Evolutionary conservation across 2,888 invertebrate genomes (phyloP).

Genomic region (Aphodius sticticus): DNA sequence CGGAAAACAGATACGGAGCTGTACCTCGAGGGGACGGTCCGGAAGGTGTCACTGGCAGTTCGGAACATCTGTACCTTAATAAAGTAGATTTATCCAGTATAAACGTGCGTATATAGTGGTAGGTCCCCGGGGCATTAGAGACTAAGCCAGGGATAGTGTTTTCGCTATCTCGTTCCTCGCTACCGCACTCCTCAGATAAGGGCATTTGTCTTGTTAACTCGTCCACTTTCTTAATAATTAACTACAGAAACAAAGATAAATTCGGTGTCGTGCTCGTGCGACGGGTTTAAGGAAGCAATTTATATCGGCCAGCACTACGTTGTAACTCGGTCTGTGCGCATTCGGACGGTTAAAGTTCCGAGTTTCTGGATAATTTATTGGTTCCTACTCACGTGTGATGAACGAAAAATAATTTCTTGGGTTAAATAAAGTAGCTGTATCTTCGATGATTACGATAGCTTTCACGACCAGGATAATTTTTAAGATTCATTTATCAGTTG

Average conservation of each 20-base stretch:
- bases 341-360: slow-evolving; percentile 6
- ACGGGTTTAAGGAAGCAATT: slow-evolving; percentile 31
- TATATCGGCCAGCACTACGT: slow-evolving; percentile 18
- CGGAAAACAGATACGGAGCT: not conserved
- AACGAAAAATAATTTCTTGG: not conserved
- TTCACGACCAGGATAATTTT: too few relatives aligned
- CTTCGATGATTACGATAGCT: too few relatives aligned
- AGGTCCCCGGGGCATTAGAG: slow-evolving; percentile 18
- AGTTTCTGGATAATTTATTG: slow-evolving; percentile 13
- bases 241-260: slow-evolving; percentile 34
- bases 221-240: slow-evolving; percentile 35
- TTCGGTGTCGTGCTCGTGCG: slow-evolving; percentile 29
- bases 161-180: slow-evolving; percentile 14
- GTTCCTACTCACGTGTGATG: not conserved
- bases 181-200: slow-evolving; percentile 14
- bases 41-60: slow-evolving; percentile 19
- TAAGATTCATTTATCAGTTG: too few relatives aligned
- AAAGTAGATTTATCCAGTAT: slow-evolving; percentile 30
- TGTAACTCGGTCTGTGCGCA: slow-evolving; percentile 8
- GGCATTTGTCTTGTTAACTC: slow-evolving; percentile 33
- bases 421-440: not conserved
- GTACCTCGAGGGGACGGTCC: slow-evolving; percentile 8
- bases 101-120: slow-evolving; percentile 27
- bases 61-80: slow-evolving; percentile 30
- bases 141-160: slow-evolving; percentile 11